These are phyloP conservation scores for Sceloporus tristichus DNA, from an alignment of 2,113 vertebrate genomes.

Conservation along the genomic window DNA sequence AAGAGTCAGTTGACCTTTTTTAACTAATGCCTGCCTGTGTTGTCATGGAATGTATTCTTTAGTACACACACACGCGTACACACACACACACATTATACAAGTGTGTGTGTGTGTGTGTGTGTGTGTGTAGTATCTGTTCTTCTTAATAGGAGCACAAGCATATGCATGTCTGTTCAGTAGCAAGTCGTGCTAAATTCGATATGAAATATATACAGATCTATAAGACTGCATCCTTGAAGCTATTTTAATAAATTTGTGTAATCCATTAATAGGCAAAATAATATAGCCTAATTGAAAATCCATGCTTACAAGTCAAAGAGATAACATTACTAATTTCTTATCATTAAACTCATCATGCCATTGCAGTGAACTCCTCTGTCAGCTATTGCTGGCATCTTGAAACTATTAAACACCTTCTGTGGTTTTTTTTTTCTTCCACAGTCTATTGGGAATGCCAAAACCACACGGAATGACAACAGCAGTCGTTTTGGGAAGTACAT, in stretches of 20 bases:
- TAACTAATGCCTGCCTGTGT: too few relatives aligned
- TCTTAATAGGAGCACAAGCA: not conserved
- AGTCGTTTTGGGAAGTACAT: conserved; percentile 99
- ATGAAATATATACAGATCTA: not conserved
- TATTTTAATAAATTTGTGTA: not conserved
- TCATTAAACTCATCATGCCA: too few relatives aligned
- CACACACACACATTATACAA: too few relatives aligned
- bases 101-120: too few relatives aligned
- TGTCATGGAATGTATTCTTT: too few relatives aligned
- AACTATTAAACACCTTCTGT: conserved; percentile 33
- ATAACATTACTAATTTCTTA: not conserved
- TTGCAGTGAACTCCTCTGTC: too few relatives aligned
- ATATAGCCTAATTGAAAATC: not conserved
- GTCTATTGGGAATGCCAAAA: conserved; percentile 99
- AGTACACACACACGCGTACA: too few relatives aligned
- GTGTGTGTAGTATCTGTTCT: not conserved
- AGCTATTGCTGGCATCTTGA: not conserved
- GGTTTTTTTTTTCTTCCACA: conserved; percentile 62
- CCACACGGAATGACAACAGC: conserved; percentile 98
- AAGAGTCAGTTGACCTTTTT: too few relatives aligned
- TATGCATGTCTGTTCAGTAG: not conserved
- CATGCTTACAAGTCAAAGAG: not conserved
- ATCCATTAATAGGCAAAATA: not conserved
- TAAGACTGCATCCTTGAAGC: not conserved
- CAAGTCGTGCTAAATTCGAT: not conserved